Conservation (phyloP, 2,113 vertebrate species). For the Syngnathus scovelli region DNA sequence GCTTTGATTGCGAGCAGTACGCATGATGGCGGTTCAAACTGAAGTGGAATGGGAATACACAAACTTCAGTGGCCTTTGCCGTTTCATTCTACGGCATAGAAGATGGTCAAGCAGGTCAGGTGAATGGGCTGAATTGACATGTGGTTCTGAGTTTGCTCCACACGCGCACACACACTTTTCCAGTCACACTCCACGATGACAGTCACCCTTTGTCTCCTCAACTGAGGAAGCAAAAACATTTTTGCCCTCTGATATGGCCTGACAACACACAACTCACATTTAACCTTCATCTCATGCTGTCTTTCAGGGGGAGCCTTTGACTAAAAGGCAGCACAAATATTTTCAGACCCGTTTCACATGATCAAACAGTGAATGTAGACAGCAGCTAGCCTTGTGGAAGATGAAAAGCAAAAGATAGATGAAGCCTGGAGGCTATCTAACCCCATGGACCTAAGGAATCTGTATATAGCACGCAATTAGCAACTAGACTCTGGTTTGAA, state of each 20-base stretch:
- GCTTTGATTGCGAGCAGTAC: neutral
- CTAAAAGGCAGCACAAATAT: conserved; percentile 2
- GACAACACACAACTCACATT: neutral
- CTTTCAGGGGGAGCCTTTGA: neutral
- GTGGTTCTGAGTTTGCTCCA: neutral
- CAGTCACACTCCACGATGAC: too few relatives aligned
- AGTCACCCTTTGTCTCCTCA: neutral
- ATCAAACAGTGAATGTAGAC: neutral
- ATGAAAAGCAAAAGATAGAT: neutral
- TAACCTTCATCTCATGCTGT: neutral
- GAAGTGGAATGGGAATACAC: neutral
- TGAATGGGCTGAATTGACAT: neutral
- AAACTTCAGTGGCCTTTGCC: neutral
- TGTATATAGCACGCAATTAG: neutral
- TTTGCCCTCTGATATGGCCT: neutral
- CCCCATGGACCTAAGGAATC: neutral
- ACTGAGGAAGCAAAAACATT: neutral
- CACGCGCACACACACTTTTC: neutral
- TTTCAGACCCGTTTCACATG: neutral
- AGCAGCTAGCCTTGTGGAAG: neutral
- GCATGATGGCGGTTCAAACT: neutral
- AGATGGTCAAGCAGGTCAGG: neutral
- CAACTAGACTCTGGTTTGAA: neutral
- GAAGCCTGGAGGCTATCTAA: neutral
- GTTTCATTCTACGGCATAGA: neutral